Evolutionary conservation across 2,113 vertebrate genomes (phyloP).

Genomic region (Hyperopisus bebe): DNA sequence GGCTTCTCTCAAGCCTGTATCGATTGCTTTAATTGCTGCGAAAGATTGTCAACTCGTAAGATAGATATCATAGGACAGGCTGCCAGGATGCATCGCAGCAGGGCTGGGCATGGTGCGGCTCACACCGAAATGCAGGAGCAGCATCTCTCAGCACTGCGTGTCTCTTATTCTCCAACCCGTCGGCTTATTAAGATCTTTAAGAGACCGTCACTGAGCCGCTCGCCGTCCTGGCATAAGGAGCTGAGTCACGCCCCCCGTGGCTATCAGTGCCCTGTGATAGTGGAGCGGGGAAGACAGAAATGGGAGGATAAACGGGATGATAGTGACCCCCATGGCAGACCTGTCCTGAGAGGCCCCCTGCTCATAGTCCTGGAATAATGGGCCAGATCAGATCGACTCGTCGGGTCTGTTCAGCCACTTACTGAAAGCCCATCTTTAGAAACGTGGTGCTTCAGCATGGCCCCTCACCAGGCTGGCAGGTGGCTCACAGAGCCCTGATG

Average conservation of each 20-base stretch:
- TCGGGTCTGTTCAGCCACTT: not conserved
- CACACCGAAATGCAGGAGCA: conserved; percentile 34
- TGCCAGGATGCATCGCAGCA: conserved; percentile 46
- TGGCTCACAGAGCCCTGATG: not conserved
- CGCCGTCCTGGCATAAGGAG: not conserved
- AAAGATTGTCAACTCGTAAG: conserved; percentile 72
- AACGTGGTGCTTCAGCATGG: not conserved
- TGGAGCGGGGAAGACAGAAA: not conserved
- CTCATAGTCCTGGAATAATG: not conserved
- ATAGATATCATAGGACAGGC: conserved; percentile 64
- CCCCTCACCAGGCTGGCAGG: not conserved
- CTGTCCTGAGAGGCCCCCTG: not conserved
- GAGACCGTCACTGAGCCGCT: not conserved
- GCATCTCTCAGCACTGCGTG: conserved; percentile 13
- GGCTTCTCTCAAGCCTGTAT: conserved; percentile 62
- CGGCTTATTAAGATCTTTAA: not conserved
- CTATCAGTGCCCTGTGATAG: not conserved
- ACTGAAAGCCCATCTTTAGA: not conserved
- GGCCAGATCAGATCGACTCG: not conserved
- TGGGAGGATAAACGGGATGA: not conserved
- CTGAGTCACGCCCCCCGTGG: not conserved
- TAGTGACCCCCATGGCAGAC: not conserved
- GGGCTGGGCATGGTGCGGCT: conserved; percentile 39
- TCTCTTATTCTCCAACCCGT: not conserved
- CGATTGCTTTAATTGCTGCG: conserved; percentile 69